These are phyloP conservation scores for Limenitis camilla DNA, from an alignment of 2,888 invertebrate species.

Conservation along the genomic window DNA sequence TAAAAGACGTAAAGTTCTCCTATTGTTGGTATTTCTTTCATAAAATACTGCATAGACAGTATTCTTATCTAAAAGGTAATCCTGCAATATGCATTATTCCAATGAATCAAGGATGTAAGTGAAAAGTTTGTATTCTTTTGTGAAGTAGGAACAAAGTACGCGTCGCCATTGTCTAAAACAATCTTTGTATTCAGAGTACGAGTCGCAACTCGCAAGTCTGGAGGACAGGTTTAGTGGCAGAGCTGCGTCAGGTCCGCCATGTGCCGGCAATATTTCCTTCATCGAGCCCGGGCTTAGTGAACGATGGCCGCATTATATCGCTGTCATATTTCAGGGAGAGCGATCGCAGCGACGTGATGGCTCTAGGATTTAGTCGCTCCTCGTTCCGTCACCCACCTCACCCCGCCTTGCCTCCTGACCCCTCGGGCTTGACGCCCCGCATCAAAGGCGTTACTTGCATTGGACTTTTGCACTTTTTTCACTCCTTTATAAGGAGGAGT, in stretches of 20 bases:
- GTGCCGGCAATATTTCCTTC: constrained; percentile 54
- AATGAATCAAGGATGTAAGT: constrained; percentile 10
- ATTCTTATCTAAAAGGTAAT: constrained; percentile 2
- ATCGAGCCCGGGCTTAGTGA: constrained; percentile 57
- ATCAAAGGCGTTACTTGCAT: constrained; percentile 42
- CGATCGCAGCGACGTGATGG: constrained; percentile 60
- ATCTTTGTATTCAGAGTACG: constrained; percentile 10
- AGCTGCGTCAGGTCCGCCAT: constrained; percentile 16
- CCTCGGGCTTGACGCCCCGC: constrained; percentile 16
- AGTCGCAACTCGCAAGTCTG: constrained; percentile 5
- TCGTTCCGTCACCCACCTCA: constrained; percentile 23
- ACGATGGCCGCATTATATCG: constrained; percentile 55
- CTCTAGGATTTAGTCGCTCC: constrained; percentile 30
- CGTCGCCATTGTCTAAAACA: constrained; percentile 6
- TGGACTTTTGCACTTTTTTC: constrained; percentile 41
- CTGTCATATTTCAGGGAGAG: constrained; percentile 60
- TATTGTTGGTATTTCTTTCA: constrained; percentile 1
- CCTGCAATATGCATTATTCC: constrained; percentile 9
- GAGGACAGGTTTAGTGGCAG: constrained; percentile 4
- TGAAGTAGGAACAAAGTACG: constrained; percentile 8
- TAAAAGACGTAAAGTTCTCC: constrained; percentile 3
- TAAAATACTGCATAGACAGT: constrained; percentile 2
- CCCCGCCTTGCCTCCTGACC: constrained; percentile 27
- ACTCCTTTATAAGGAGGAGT: constrained; percentile 38
- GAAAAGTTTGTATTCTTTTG: constrained; percentile 12